Base-by-base conservation (phyloP, 2,797 vertebrate genomes). In the Nothura maculosa region DNA sequence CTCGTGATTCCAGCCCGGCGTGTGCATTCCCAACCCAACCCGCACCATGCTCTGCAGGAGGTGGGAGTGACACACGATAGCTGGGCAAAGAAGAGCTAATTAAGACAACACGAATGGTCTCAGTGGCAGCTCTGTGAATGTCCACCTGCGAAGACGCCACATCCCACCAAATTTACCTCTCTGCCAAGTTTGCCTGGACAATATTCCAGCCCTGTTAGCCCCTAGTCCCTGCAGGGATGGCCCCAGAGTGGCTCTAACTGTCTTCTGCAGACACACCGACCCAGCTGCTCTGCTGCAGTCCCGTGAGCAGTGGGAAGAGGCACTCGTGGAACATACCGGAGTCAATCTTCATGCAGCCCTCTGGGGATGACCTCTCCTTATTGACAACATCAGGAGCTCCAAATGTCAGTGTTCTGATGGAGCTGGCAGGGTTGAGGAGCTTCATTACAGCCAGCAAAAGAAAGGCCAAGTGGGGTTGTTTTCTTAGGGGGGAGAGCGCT, bases 11-110 rank as follows among this genome's bases (percentile, higher is more conserved):
- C 73, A 42, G 16, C 28, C 12, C 50, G 12, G 30, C 40, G 30
- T 81, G 75, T 18, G 30, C 7, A 30, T 55, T n/a, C n/a, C 54
- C 54, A n/a, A 12, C 54, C n/a, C 30, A n/a, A 55, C 72, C 18
- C 54, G 47, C 58, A 12, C 27, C 0, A 0, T 3, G 38, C 64
- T 60, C 20, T 13, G 57, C 27, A 68, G 25, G 34, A 36, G 67
- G 47, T 28, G 47, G 85, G 40, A 63, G 16, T 6, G 0, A 1
- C 28, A 20, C 15, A 20, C n/a, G n/a, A 40, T 8, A 40, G 40
- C 14, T 8, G 40, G 40, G 40, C 40, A 34, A 21, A 0, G 38
- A 34, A 11, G 0, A 0, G 43, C 48, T 0, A 0, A 40, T 7
- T 38, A 32, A 54, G 50, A 18, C 0, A 3, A 40, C 0, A 2